Percentiles rank a stretch among this genome's conserved stretches.
Conservation (phyloP, 2,888 invertebrate species). For the Eupithecia subumbrata region DNA sequence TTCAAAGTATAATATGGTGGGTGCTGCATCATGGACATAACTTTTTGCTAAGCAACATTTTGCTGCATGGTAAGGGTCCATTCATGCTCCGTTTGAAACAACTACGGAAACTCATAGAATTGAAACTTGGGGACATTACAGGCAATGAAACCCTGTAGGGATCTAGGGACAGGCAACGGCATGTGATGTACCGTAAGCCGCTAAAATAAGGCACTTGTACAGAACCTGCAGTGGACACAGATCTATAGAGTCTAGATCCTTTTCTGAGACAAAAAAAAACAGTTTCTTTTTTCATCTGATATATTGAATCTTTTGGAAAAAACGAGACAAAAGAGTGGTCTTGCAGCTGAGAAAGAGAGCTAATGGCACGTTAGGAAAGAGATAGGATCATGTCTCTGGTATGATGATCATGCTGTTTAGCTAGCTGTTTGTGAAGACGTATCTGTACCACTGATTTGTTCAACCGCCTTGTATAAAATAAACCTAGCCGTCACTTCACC, state of each 20-base stretch:
- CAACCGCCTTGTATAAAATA: slow-evolving; percentile 1
- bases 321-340: not conserved
- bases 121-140: not conserved
- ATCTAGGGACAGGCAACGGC: not conserved
- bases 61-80: not conserved
- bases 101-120: not conserved
- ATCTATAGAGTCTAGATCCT: slow-evolving; percentile 11
- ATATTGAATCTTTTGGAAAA: not conserved
- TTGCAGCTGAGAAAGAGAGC: not conserved
- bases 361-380: not conserved
- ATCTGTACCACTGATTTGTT: not conserved
- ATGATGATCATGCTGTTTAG: not conserved
- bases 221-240: slow-evolving; percentile 23
- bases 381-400: not conserved
- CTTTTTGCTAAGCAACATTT: not conserved
- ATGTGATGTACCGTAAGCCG: slow-evolving; percentile 28
- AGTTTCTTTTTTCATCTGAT: not conserved
- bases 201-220: slow-evolving; percentile 30
- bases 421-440: not conserved
- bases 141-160: not conserved
- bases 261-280: not conserved
- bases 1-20: too few relatives aligned
- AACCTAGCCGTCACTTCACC: not conserved
- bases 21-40: not conserved
- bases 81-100: not conserved